Evolutionary conservation across 2,113 vertebrate species (phyloP), one percentile per base, ranked within the genome.

Genomic region (Dicrurus megarhynchus): DNA sequence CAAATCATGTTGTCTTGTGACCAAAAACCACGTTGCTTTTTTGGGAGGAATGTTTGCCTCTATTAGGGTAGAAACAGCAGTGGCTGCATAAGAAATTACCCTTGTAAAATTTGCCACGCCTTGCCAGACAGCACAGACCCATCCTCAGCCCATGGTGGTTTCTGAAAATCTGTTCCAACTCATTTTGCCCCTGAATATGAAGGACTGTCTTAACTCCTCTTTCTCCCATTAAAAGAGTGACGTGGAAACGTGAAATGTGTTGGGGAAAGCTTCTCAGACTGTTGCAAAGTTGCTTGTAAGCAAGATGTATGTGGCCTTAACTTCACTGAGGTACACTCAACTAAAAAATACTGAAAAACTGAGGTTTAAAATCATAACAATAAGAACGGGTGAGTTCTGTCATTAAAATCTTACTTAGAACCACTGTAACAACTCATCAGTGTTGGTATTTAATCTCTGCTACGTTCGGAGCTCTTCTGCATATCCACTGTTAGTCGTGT

Each of bases 401-500:
- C 24, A 17, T 15, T 13, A 24, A 39, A 35, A 44, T 68, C 9
- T 16, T 49, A 6, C 16, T 46, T 65, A 7, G 3, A 61, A 44
- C 2, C 14, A 39, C 60, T 30, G 14, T 37, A 63, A 35, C n/a
- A 81, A 71, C 13, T 37, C 5, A 32, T 52, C 7, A 16, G 1
- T 71, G 84, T 22, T 41, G 41, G 9, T 76, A 6, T 26, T 75
- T 30, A 24, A 11, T 30, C 23, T 33, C 5, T 21, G 24, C 33
- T 82, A 8, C 21, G 35, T 53, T 37, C 19, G 33, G 60, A 74
- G 4, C 3, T 59, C 13, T 26, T 17, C 15, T 52, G 28, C 14
- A 9, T 21, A 24, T 16, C 19, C 5, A 9, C 12, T 47, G 47
- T 12, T n/a, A 24, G 16, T 22, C 0, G 0, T 41, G 28, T 53